Base-by-base conservation (phyloP, 2,888 invertebrate species). In the Nymphalis c-album region DNA sequence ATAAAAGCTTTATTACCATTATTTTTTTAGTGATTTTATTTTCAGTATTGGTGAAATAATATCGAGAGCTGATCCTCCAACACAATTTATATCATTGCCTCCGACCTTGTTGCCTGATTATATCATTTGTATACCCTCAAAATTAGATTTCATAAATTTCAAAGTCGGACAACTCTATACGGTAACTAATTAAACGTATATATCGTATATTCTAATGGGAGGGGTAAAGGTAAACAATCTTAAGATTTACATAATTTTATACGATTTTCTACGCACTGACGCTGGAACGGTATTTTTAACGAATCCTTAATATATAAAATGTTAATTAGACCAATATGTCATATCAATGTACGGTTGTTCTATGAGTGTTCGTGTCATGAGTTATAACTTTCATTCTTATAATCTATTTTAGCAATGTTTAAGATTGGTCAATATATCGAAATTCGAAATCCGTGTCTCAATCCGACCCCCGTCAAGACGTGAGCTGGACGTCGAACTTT, bases 101-200 rank as follows among this genome's bases (percentile, higher is more conserved):
- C 68, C 73, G 0, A 72, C 74, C 0, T 69, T 22, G 2, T 22
- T 57, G 7, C 79, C 79, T 0, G 78, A 82, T 55, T 76, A 76
- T 76, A 72, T 90, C 26, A 22, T 85, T n/a, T 86, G 88, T 74
- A 76, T 86, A 31, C 90, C 90, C 7, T 74, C 84, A 1, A 74
- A 78, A 45, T 73, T 90, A 2, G 76, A 84, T 22, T 90, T 90
- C 68, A 68, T 90, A 63, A 88, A 90, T 76, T 90, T 88, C 70
- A 79, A 78, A 3, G 67, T 88, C 17, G 90, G 90, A 50, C 73
- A 80, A 1, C 58, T 78, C 17, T 76, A 89, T 62, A 80, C 83
- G 75, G 90, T 90, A 68, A 76, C 72, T 5, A 40, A 48, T 20
- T 7, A 40, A 13, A 13, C 4, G 13, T 10, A 3, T 13, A 40